Conservation (phyloP, 30 jellyfish, hydroid and myxozoan genomes). For the Hydra vulgaris region DNA sequence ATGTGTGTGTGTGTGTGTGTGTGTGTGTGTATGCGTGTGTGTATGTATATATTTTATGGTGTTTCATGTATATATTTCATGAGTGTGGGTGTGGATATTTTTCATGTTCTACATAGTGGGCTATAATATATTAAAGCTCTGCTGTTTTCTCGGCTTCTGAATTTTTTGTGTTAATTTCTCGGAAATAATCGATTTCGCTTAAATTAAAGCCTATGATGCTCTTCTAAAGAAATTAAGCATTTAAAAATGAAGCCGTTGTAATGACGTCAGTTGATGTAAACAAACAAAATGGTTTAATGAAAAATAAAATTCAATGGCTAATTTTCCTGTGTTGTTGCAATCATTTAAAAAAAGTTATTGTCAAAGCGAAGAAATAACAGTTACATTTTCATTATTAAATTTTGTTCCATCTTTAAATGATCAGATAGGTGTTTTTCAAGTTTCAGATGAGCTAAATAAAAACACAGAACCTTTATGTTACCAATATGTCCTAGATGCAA, state of each 20-base stretch:
- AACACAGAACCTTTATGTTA: slow-evolving; percentile 3
- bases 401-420: slow-evolving; percentile 1
- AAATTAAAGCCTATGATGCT: too few relatives aligned
- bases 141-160: too few relatives aligned
- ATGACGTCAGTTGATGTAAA: not conserved
- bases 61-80: too few relatives aligned
- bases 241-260: slow-evolving; percentile 12
- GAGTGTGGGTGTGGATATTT: too few relatives aligned
- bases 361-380: slow-evolving; percentile 8
- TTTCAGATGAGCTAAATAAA: not conserved
- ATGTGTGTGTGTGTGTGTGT: too few relatives aligned
- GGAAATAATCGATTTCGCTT: too few relatives aligned
- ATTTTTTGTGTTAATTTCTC: too few relatives aligned
- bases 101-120: too few relatives aligned
- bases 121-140: too few relatives aligned
- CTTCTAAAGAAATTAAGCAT: not conserved
- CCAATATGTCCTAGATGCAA: not conserved
- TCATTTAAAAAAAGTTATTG: slow-evolving; percentile 8
- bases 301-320: not conserved
- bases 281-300: not conserved
- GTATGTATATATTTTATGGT: too few relatives aligned
- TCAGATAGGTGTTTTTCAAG: slow-evolving; percentile 5
- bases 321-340: slow-evolving; percentile 6
- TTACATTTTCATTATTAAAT: slow-evolving; percentile 11
- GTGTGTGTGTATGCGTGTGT: too few relatives aligned